These are phyloP conservation scores for Varecia variegata DNA, from an alignment of 2,797 vertebrate genomes.

Conservation along the genomic window DNA sequence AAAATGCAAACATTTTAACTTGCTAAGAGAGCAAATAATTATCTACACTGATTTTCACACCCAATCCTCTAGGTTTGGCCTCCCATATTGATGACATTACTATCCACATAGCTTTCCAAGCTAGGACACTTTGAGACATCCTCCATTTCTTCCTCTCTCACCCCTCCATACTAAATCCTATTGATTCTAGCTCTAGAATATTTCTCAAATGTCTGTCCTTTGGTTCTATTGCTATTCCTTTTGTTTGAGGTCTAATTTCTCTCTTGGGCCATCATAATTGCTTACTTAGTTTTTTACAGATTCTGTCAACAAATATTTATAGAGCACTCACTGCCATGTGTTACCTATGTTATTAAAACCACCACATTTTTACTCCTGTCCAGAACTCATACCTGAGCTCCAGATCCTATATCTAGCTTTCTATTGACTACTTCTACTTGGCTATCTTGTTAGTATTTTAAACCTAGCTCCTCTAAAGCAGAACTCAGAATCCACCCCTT, in stretches of 20 bases:
- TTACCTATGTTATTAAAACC: background rate
- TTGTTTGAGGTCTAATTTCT: background rate
- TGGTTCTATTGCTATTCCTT: background rate
- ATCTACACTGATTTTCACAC: constrained; percentile 18
- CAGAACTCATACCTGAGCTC: background rate
- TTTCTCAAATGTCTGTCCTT: background rate
- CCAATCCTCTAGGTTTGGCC: background rate
- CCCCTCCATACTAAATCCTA: background rate
- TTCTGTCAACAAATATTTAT: constrained; percentile 12
- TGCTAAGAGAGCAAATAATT: constrained; percentile 45
- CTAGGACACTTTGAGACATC: background rate
- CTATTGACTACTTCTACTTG: background rate
- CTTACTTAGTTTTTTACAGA: constrained; percentile 25
- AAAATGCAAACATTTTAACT: constrained; percentile 66
- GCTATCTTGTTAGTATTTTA: background rate
- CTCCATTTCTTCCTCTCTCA: background rate
- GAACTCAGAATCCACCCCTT: background rate
- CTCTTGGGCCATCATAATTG: background rate
- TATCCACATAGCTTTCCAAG: background rate
- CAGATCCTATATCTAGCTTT: background rate
- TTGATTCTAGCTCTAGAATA: background rate
- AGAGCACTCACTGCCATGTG: background rate
- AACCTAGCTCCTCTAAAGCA: background rate
- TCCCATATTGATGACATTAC: background rate
- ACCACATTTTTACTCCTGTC: background rate